Conservation (phyloP, 2,888 invertebrate species). For the Sinodicranocentrus sp. region DNA sequence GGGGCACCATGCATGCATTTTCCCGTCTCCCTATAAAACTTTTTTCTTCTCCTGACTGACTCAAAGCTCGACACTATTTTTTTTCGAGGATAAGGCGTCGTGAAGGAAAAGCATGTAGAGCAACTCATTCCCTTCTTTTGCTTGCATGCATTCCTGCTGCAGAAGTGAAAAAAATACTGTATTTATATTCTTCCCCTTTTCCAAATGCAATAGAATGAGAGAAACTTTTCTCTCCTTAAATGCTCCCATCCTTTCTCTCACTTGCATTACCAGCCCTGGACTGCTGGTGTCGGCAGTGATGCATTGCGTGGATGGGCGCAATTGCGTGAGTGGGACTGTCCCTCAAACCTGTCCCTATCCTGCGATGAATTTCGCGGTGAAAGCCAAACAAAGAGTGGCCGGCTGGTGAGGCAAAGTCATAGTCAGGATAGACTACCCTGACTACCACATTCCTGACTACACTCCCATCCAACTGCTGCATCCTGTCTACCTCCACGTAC, state of each 20-base stretch:
- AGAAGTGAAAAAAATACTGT: not conserved
- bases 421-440: conserved; percentile 30
- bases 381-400: not conserved
- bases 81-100: not conserved
- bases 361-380: not conserved
- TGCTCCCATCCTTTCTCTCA: conserved; percentile 8
- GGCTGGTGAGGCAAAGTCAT: not conserved
- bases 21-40: not conserved
- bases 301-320: no score
- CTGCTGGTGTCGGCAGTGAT: conserved; percentile 13
- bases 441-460: conserved; percentile 56
- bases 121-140: not conserved
- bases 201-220: no score
- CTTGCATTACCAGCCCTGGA: no score
- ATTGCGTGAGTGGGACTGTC: no score
- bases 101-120: not conserved
- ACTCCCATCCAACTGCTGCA: conserved; percentile 76
- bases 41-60: not conserved
- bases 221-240: no score
- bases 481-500: conserved; percentile 76
- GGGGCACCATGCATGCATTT: not conserved
- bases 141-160: not conserved
- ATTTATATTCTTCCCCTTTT: not conserved
- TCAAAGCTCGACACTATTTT: not conserved
- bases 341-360: no score